Base-by-base conservation (phyloP, 2,888 invertebrate species). In the Trisateles emortualis region DNA sequence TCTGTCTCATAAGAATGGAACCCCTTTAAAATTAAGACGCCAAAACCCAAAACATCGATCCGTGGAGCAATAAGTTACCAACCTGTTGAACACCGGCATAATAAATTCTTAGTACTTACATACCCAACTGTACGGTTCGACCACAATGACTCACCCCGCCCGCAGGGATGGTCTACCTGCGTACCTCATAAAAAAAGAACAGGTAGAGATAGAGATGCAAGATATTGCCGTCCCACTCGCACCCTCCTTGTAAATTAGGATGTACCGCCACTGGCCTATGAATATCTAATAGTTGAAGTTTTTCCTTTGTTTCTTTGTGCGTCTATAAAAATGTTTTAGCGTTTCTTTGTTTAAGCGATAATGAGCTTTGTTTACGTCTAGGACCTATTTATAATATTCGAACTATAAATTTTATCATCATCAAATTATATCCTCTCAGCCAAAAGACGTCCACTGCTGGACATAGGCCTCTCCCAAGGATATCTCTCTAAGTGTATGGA, bases 121-220 rank as follows among this genome's bases (percentile, higher is more conserved):
- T 64, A 58, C 53, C 50, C 22, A 22, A 65, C 54, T 61, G 64
- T 76, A 64, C 60, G 46, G 47, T 45, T 58, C 57, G 52, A 64
- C 67, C 65, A 69, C 71, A 52, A 78, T 78, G 79, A 80, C 70
- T 81, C 74, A 74, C 71, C 75, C 65, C 48, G 53, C 43, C 53
- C 60, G 51, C 50, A 63, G 68, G 72, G 77, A 68, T 71, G 72
- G 72, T 53, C 42, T 71, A 62, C 72, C 64, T 72, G 72, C 68
- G 70, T 70, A 65, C 72, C 73, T 70, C 64, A 72, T 68, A 74
- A 74, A 74, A 71, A 66, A 72, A 58, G 73, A 70, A 76, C 83
- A 83, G 83, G 83, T 83, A 83, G 66, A 47, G 68, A 78, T 8
- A 46, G 71, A 68, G 79, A 79, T 6, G 46, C 36, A 38, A 22